phyloP scores from a whole-genome alignment of 2,113 vertebrate species.

The Elephantulus edwardii region DNA sequence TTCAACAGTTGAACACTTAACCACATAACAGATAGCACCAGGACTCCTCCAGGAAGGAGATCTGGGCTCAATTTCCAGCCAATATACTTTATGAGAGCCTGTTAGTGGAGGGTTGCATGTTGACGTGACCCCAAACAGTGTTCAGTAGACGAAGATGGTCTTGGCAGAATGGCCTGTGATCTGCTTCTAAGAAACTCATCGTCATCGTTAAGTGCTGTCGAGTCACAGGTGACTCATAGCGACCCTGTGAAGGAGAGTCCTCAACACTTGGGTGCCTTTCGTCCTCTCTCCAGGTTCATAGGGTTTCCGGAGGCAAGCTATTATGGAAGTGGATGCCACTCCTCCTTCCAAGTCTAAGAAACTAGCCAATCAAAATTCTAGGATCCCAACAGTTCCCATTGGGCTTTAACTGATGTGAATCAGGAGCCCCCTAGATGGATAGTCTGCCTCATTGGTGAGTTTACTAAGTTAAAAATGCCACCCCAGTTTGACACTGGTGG shows the following conservation, averaged over 20 bases:
- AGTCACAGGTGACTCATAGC: too few species aligned
- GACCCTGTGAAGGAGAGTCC: too few species aligned
- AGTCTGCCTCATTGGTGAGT: not conserved
- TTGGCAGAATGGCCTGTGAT: not conserved
- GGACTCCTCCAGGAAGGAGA: too few species aligned
- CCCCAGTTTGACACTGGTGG: not conserved
- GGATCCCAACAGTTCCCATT: not conserved
- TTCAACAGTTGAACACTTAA: not conserved
- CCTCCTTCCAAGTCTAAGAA: too few species aligned
- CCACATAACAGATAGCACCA: not conserved
- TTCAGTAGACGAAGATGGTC: not conserved
- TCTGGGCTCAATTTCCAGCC: not conserved
- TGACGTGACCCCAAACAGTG: not conserved
- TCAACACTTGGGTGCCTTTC: too few species aligned
- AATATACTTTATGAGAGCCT: not conserved
- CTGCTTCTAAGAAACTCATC: too few species aligned
- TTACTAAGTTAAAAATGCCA: not conserved
- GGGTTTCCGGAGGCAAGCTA: too few species aligned
- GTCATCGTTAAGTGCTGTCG: too few species aligned
- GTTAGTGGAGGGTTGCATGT: not conserved
- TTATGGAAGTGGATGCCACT: too few species aligned
- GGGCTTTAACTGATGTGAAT: not conserved
- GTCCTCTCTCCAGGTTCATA: too few species aligned
- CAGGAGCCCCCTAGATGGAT: not conserved
- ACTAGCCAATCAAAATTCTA: not conserved